Conservation (phyloP, 2,888 invertebrate species). For the Choreutis nemorana region DNA sequence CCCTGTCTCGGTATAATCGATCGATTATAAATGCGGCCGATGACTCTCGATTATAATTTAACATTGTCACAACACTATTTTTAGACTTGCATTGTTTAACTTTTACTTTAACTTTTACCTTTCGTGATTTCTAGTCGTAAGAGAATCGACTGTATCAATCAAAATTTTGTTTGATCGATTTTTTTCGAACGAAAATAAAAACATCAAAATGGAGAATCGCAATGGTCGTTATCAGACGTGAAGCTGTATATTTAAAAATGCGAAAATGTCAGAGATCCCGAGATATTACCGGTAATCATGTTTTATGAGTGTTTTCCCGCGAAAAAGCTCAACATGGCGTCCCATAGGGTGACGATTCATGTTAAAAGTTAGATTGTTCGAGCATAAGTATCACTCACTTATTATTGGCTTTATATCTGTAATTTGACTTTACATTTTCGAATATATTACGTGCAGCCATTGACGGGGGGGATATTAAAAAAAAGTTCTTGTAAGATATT, state of each 20-base stretch:
- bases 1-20: conserved; percentile 41
- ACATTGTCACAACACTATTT: conserved; percentile 21
- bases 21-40: conserved; percentile 39
- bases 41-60: conserved; percentile 17
- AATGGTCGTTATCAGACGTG: too few species aligned
- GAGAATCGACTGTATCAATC: too few species aligned
- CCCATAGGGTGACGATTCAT: conserved; percentile 33
- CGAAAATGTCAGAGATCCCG: conserved; percentile 36
- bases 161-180: too few species aligned
- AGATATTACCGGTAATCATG: conserved; percentile 51
- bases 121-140: too few species aligned
- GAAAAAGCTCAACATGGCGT: conserved; percentile 36
- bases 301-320: conserved; percentile 50
- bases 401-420: conserved; percentile 11
- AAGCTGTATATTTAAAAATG: too few species aligned
- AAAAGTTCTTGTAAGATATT: conserved; percentile 5
- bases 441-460: too few species aligned
- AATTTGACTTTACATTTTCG: conserved; percentile 10
- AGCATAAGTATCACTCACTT: conserved; percentile 11
- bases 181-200: conserved; percentile 14
- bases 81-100: conserved; percentile 1
- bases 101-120: too few species aligned
- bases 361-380: conserved; percentile 45
- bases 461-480: conserved; percentile 9
- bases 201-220: conserved; percentile 27